Percentiles rank a stretch among this genome's conserved stretches.
Conservation (phyloP, 2,888 invertebrate genomes). For the Chaitophorus viminalis region DNA sequence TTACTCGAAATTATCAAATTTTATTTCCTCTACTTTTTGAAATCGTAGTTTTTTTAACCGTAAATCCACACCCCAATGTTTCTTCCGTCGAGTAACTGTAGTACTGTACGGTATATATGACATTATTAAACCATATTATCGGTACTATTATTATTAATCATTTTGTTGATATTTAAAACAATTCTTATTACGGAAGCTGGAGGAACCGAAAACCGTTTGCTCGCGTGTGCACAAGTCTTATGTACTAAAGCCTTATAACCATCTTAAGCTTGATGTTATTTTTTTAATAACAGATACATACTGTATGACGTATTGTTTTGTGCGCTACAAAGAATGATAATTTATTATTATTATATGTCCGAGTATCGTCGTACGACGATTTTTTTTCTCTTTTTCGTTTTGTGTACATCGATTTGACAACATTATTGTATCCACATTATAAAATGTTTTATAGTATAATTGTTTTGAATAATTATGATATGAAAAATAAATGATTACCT, state of each 20-base stretch:
- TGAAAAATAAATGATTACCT: neutral
- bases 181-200: neutral
- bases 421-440: neutral
- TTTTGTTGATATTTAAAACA: neutral
- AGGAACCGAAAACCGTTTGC: neutral
- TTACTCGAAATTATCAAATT: neutral
- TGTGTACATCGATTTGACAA: neutral
- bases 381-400: neutral
- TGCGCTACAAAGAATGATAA: neutral
- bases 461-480: too few relatives aligned
- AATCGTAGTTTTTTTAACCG: neutral
- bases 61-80: neutral
- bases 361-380: neutral
- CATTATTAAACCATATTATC: neutral
- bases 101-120: neutral
- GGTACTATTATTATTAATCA: neutral
- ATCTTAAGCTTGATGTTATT: neutral
- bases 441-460: neutral
- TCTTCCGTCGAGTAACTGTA: neutral
- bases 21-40: conserved; percentile 17
- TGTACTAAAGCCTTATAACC: neutral
- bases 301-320: neutral
- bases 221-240: neutral
- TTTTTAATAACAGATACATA: too few relatives aligned
- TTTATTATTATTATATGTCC: too few relatives aligned